These are phyloP conservation scores for Ptiloglossa arizonensis DNA, from an alignment of 1,140 invertebrate species.

Conservation along the genomic window DNA sequence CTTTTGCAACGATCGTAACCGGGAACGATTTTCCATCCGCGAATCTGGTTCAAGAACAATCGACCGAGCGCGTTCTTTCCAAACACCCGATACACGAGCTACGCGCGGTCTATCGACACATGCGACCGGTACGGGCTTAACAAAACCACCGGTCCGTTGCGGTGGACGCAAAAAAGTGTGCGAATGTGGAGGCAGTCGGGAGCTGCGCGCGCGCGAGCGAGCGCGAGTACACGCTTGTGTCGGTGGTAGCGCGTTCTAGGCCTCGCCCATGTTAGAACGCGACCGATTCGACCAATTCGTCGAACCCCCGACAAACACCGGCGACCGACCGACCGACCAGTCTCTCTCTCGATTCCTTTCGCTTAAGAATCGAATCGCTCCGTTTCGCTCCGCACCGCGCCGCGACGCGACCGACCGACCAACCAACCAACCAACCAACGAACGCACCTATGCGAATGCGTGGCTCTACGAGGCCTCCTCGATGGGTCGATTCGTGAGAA, in stretches of 20 bases:
- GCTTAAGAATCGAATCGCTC: conserved; percentile 48
- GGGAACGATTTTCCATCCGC: not conserved
- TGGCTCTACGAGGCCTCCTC: conserved; percentile 6
- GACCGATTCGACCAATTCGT: conserved; percentile 52
- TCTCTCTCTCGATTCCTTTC: conserved; percentile 43
- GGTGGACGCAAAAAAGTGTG: conserved; percentile 38
- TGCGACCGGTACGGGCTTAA: conserved; percentile 29
- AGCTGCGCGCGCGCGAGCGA: not conserved
- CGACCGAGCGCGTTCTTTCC: not conserved
- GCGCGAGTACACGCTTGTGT: too few species aligned
- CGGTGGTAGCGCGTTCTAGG: conserved; percentile 34
- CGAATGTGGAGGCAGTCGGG: not conserved
- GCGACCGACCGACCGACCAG: too few species aligned
- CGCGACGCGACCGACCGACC: conserved; percentile 63
- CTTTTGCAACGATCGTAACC: not conserved
- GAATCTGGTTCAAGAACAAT: conserved; percentile 5
- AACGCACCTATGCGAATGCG: conserved; percentile 28
- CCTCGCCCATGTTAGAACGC: conserved; percentile 59
- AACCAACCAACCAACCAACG: too few species aligned
- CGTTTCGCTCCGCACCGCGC: too few species aligned
- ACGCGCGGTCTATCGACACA: not conserved
- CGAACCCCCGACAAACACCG: conserved; percentile 42
- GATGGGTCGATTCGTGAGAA: conserved; percentile 58
- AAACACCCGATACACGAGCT: conserved; percentile 22
- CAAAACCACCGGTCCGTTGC: conserved; percentile 33